Percentiles rank a stretch among this genome's conserved stretches.
Evolutionary conservation across 1,140 invertebrate genomes (phyloP).

Genomic region (Lepidurus apus): DNA sequence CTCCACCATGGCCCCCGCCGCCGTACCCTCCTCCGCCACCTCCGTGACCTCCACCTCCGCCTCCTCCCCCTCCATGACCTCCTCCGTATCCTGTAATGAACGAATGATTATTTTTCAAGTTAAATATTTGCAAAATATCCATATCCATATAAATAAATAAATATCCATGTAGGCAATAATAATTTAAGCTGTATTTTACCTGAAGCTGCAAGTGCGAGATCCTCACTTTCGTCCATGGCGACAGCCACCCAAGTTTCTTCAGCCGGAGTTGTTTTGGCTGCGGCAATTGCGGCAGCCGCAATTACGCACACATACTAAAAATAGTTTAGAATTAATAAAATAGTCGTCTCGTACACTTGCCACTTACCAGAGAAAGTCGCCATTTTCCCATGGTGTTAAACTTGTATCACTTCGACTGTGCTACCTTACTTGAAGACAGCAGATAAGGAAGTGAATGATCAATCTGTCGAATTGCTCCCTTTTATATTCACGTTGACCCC

Average conservation of each 20-base stretch:
- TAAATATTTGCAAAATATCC: not conserved
- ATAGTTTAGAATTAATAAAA: not conserved
- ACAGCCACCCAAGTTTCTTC: not conserved
- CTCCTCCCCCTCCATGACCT: not conserved
- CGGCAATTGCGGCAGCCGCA: not conserved
- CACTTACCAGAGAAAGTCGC: not conserved
- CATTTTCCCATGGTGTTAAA: not conserved
- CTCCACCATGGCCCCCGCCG: not conserved
- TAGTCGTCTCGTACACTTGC: not conserved
- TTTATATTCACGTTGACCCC: not conserved
- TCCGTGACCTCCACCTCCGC: not conserved
- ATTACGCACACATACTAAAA: not conserved
- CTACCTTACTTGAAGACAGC: not conserved
- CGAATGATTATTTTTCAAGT: not conserved
- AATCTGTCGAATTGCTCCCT: not conserved
- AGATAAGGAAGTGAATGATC: conserved; percentile 7
- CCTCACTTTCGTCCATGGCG: not conserved
- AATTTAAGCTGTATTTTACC: not conserved
- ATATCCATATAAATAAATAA: not conserved
- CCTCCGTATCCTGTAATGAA: not conserved
- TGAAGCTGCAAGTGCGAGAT: not conserved
- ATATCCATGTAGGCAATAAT: not conserved
- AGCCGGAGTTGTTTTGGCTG: not conserved
- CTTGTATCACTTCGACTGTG: not conserved
- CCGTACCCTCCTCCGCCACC: not conserved